These are phyloP conservation scores for Sus scrofa DNA, from an alignment of 2,113 vertebrate species.

Conservation along the genomic window DNA sequence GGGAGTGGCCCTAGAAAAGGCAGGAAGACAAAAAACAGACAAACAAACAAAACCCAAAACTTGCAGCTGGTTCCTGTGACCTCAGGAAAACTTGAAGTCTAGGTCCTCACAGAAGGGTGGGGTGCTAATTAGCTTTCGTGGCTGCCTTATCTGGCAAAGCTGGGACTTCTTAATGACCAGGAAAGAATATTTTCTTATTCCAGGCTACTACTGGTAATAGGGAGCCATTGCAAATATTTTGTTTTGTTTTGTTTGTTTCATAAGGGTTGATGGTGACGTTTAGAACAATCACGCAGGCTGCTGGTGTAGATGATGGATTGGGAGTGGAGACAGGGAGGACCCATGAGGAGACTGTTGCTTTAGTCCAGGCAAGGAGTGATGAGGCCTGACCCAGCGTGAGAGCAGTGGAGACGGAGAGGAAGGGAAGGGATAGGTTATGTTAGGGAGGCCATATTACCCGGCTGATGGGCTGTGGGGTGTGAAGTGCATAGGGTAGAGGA, in stretches of 20 bases:
- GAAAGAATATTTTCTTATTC: conserved; percentile 16
- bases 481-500: not conserved
- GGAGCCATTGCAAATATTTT: not conserved
- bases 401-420: not conserved
- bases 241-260: not conserved
- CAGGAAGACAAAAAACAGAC: no score
- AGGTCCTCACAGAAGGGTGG: not conserved
- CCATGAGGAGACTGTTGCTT: not conserved
- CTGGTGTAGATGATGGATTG: not conserved
- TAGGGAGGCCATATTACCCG: not conserved
- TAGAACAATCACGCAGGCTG: conserved; percentile 3
- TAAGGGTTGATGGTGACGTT: not conserved
- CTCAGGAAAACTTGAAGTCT: not conserved
- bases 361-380: not conserved
- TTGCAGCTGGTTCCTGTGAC: not conserved
- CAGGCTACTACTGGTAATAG: not conserved
- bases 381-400: not conserved
- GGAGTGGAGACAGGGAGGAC: not conserved
- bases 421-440: not conserved
- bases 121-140: not conserved
- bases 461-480: not conserved
- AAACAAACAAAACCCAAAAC: no score
- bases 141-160: not conserved
- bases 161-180: not conserved
- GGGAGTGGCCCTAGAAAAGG: no score